Evolutionary conservation across 2,797 vertebrate species (phyloP).

Genomic region (Picus viridis): DNA sequence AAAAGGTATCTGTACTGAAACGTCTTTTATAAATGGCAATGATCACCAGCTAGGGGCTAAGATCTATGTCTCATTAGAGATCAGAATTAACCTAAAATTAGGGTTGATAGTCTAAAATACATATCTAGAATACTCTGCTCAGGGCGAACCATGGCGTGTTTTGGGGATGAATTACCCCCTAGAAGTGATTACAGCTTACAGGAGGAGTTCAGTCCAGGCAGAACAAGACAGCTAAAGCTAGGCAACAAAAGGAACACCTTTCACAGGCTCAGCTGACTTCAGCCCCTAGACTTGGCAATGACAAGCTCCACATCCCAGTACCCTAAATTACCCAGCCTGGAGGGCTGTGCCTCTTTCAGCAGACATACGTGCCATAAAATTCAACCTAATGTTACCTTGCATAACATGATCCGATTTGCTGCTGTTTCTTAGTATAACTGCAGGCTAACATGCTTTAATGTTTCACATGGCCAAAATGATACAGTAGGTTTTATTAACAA

Average conservation of each 20-base stretch:
- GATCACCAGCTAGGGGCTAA: background rate
- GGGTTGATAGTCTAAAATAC: background rate
- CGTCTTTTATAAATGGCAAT: background rate
- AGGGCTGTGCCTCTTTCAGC: background rate
- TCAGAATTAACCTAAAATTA: background rate
- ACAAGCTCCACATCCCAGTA: background rate
- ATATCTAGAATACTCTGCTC: background rate
- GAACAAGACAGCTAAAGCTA: background rate
- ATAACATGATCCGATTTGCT: background rate
- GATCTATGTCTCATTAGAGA: background rate
- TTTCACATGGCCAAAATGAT: background rate
- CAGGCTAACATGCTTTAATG: background rate
- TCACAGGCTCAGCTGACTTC: background rate
- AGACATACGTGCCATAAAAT: fast-evolving
- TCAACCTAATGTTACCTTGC: background rate
- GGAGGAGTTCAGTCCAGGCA: background rate
- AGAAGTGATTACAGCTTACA: background rate
- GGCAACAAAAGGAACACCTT: background rate
- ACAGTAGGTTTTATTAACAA: slow-evolving; percentile 36
- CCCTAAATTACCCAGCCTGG: background rate
- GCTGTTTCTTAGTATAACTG: background rate
- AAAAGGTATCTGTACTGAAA: background rate
- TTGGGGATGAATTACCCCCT: background rate
- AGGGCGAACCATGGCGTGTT: background rate
- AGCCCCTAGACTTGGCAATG: background rate